These are phyloP conservation scores for Odocoileus virginianus DNA, from an alignment of 2,113 vertebrate genomes.

Conservation along the genomic window DNA sequence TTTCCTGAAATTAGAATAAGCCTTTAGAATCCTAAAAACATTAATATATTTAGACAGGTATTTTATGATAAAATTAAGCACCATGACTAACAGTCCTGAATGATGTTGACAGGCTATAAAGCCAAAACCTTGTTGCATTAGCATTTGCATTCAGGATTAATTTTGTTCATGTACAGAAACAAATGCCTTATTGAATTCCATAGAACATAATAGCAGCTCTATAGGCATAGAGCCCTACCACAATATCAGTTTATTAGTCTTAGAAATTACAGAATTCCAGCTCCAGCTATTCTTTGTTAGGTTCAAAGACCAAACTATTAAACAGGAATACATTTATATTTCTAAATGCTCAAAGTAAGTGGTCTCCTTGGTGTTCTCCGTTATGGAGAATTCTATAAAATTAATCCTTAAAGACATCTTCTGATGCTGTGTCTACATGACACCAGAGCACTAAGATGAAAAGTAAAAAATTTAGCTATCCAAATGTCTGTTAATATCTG, in stretches of 20 bases:
- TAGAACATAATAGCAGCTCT: background rate
- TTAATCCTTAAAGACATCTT: background rate
- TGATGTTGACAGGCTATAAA: background rate
- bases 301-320: background rate
- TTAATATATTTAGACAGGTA: background rate
- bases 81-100: background rate
- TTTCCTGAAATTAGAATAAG: constrained; percentile 20
- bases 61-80: constrained; percentile 31
- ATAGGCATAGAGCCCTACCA: background rate
- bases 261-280: background rate
- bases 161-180: background rate
- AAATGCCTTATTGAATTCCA: background rate
- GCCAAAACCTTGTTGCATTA: background rate
- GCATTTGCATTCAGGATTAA: background rate
- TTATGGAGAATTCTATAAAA: background rate
- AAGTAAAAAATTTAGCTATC: background rate
- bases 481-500: background rate
- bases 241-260: background rate
- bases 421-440: background rate
- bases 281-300: background rate
- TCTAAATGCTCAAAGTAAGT: background rate
- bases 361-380: background rate
- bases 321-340: background rate
- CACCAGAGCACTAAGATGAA: background rate
- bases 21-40: constrained; percentile 25